These are phyloP conservation scores for Pseudois nayaur DNA, from an alignment of 2,113 vertebrate species.

Conservation along the genomic window DNA sequence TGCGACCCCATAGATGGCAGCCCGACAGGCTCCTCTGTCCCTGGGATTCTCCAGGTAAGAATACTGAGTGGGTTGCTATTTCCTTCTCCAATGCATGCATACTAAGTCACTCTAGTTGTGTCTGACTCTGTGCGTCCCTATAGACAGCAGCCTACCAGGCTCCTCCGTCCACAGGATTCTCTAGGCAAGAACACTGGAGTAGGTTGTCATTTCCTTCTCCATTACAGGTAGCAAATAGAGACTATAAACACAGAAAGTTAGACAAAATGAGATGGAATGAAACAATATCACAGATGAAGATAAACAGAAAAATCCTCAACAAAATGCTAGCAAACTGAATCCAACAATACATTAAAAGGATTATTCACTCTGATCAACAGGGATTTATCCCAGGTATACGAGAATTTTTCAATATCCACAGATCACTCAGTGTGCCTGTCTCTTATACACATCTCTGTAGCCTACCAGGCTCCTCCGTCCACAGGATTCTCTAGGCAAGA, in stretches of 20 bases:
- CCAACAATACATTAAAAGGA: background rate
- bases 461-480: too few relatives aligned
- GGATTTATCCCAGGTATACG: background rate
- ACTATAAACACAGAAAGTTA: too few relatives aligned
- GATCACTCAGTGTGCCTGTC: background rate
- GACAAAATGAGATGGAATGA: too few relatives aligned
- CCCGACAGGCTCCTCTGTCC: background rate
- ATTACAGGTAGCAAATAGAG: too few relatives aligned
- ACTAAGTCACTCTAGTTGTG: background rate
- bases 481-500: too few relatives aligned
- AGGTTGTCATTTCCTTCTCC: too few relatives aligned
- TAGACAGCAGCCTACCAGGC: background rate
- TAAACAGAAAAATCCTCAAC: background rate
- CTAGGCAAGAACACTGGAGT: too few relatives aligned
- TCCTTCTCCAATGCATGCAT: background rate
- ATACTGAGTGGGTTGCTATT: background rate
- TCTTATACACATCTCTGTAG: too few relatives aligned
- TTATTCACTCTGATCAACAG: background rate
- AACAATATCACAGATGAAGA: too few relatives aligned
- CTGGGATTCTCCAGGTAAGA: background rate
- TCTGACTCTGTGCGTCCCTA: fast-evolving
- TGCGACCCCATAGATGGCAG: background rate
- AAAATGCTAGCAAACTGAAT: background rate
- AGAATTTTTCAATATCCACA: background rate
- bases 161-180: background rate